Conservation (phyloP, 2,113 vertebrate species). For the Macroglossus sobrinus region DNA sequence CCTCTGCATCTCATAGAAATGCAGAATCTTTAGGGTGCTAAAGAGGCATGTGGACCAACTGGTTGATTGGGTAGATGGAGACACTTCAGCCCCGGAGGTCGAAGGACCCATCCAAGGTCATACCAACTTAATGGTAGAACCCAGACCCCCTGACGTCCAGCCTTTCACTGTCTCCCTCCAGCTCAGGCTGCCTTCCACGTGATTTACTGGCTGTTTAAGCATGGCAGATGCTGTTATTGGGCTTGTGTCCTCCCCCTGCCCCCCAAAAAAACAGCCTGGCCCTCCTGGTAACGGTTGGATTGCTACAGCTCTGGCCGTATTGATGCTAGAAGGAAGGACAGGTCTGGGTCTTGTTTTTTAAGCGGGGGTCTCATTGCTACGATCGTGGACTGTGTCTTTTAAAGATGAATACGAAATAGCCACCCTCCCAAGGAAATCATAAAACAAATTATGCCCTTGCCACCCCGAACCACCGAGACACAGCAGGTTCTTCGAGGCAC, state of each 20-base stretch:
- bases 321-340: neutral
- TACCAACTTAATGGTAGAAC: neutral
- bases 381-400: constrained; percentile 56
- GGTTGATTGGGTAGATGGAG: neutral
- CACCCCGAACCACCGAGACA: constrained; percentile 51
- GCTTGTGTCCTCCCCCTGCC: accelerated
- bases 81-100: neutral
- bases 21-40: neutral
- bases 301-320: neutral
- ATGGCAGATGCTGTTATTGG: neutral
- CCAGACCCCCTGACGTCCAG: neutral
- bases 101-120: neutral
- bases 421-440: constrained; percentile 53
- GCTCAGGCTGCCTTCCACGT: neutral
- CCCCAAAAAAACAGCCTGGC: neutral
- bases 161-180: neutral
- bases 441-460: constrained; percentile 70
- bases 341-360: constrained; percentile 27
- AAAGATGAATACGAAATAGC: constrained; percentile 68
- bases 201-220: neutral
- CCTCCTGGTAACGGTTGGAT: neutral
- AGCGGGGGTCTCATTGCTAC: neutral
- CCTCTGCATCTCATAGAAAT: neutral
- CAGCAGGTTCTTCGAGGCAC: constrained; percentile 30
- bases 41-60: neutral